Conservation (phyloP, 2,797 vertebrate species). For the Pangasius krempfi region DNA sequence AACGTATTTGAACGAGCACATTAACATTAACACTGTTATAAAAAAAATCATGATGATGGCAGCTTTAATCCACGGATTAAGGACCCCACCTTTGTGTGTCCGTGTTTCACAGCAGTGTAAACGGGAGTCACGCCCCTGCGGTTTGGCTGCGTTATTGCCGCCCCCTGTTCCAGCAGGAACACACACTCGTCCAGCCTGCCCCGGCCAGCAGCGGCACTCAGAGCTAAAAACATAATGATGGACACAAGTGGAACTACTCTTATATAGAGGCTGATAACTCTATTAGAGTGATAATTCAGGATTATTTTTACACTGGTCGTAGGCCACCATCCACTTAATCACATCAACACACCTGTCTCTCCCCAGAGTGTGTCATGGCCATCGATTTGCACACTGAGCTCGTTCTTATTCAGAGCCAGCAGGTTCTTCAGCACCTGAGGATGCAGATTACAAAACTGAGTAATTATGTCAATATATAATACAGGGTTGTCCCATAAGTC, state of each 20-base stretch:
- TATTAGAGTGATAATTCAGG: background rate
- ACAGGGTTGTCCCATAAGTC: background rate
- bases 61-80: background rate
- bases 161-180: constrained; percentile 83
- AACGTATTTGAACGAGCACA: background rate
- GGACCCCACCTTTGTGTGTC: constrained; percentile 87
- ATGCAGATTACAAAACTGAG: constrained; percentile 48
- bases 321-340: background rate
- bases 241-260: background rate
- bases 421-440: constrained; percentile 89
- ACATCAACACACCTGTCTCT: constrained; percentile 88
- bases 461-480: background rate
- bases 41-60: background rate
- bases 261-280: background rate
- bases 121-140: constrained; percentile 84
- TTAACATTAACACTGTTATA: background rate
- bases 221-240: constrained; percentile 73
- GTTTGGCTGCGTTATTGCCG: constrained; percentile 78
- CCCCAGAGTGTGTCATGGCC: constrained; percentile 93
- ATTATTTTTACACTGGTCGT: background rate
- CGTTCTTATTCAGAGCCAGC: constrained; percentile 82
- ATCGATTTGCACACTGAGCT: constrained; percentile 85
- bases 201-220: constrained; percentile 90
- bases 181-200: constrained; percentile 86
- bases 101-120: constrained; percentile 88